These are phyloP conservation scores for Alviniconcha marisindica DNA, from an alignment of 1,140 invertebrate genomes.

Conservation along the genomic window DNA sequence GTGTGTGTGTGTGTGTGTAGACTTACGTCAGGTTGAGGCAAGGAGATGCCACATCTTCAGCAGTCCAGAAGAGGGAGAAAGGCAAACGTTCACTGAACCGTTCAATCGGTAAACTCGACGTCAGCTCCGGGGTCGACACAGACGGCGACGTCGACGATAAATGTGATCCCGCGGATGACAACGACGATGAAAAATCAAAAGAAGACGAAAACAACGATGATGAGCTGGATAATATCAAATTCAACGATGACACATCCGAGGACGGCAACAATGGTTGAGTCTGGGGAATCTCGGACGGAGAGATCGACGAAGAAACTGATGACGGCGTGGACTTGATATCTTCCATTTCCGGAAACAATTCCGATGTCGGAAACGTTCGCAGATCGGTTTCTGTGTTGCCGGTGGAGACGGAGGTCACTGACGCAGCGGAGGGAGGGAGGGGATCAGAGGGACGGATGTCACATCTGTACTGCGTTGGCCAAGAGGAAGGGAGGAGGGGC, in stretches of 20 bases:
- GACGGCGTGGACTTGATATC: too few species aligned
- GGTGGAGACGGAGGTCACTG: too few species aligned
- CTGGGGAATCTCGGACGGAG: neutral
- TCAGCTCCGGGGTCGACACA: slow-evolving; percentile 1
- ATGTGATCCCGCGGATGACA: neutral
- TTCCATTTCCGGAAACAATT: too few species aligned
- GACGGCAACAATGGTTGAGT: neutral
- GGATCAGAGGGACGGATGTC: too few species aligned
- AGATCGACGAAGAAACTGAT: neutral
- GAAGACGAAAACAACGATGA: neutral
- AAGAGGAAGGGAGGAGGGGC: too few species aligned
- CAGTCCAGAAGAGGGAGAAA: slow-evolving; percentile 1
- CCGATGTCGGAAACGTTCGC: too few species aligned
- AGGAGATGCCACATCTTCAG: neutral
- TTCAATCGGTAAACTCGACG: neutral
- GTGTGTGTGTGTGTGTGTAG: neutral
- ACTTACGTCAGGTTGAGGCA: neutral
- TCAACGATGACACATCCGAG: neutral
- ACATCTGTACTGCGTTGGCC: too few species aligned
- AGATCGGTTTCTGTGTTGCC: too few species aligned
- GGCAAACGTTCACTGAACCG: slow-evolving; percentile 12
- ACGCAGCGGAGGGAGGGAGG: too few species aligned
- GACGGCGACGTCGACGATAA: neutral
- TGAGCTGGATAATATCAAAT: neutral
- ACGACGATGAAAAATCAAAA: neutral